Evolutionary conservation across 2,797 vertebrate genomes (phyloP).

Genomic region (Anas bahamensis): DNA sequence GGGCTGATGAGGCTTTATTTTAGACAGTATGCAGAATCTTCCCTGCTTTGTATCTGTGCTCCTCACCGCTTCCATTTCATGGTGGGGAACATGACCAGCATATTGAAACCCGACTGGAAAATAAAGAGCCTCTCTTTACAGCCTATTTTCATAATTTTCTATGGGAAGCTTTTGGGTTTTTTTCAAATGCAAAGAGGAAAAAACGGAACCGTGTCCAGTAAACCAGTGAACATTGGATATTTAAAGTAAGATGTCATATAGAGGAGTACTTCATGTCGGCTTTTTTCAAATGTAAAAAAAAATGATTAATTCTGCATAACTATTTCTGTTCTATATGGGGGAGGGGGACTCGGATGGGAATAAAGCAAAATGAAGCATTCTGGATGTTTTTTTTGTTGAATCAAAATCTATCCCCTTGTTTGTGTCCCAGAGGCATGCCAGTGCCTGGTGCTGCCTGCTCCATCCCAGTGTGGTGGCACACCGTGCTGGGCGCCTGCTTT

Average conservation of each 20-base stretch:
- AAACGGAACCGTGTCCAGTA: background rate
- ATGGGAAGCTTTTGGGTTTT: background rate
- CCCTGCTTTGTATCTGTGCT: background rate
- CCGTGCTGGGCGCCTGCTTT: background rate
- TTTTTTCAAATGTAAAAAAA: background rate
- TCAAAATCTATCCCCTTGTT: background rate
- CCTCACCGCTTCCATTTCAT: background rate
- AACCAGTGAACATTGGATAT: background rate
- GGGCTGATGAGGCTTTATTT: background rate
- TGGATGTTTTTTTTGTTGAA: background rate
- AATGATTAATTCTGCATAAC: background rate
- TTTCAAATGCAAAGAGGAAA: background rate
- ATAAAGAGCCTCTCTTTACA: background rate
- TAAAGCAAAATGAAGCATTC: background rate
- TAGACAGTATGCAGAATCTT: background rate
- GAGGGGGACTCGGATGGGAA: background rate
- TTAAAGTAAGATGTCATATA: background rate
- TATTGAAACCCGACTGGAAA: background rate
- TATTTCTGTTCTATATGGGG: background rate
- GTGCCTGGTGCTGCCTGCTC: too few species aligned
- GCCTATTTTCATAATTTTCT: background rate
- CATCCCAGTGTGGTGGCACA: accelerated
- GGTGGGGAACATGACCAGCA: background rate
- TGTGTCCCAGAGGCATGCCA: background rate
- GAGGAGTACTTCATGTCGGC: background rate